Percentiles rank a stretch among this genome's conserved stretches.
Evolutionary conservation across 2,888 invertebrate genomes (phyloP).

Genomic region (Noctua comes): DNA sequence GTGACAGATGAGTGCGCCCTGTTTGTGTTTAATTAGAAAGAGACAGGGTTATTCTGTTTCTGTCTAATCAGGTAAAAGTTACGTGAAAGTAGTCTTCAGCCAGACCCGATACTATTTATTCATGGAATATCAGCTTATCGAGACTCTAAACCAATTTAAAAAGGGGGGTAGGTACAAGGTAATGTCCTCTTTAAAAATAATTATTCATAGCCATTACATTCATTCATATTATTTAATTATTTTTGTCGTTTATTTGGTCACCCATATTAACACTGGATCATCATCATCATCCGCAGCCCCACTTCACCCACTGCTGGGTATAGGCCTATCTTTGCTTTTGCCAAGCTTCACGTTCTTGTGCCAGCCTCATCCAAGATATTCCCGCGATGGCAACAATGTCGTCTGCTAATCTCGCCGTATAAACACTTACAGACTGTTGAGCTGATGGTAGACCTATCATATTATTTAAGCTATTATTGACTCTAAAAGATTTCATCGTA

Average conservation of each 20-base stretch:
- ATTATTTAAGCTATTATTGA: background rate
- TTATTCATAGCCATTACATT: too few species aligned
- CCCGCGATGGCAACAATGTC: too few species aligned
- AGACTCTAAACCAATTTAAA: background rate
- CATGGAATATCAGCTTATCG: background rate
- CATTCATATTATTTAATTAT: too few species aligned
- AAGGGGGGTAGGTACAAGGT: background rate
- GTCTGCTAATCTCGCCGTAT: too few species aligned
- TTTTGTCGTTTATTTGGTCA: background rate
- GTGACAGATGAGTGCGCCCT: slow-evolving; percentile 41
- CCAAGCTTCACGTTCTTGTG: too few species aligned
- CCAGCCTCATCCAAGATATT: too few species aligned
- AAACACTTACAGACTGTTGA: background rate
- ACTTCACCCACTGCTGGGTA: too few species aligned
- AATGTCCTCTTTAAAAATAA: background rate
- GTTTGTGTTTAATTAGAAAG: slow-evolving; percentile 41
- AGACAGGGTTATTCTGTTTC: background rate
- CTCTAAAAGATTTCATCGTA: background rate
- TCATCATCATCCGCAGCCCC: too few species aligned
- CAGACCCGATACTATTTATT: background rate
- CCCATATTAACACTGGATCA: background rate
- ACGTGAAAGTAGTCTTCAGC: background rate
- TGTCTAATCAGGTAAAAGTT: background rate
- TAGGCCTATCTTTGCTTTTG: too few species aligned
- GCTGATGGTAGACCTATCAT: background rate